Evolutionary conservation across 1,140 invertebrate genomes (phyloP), one percentile per base, ranked within the genome.

Genomic region (Musca domestica): DNA sequence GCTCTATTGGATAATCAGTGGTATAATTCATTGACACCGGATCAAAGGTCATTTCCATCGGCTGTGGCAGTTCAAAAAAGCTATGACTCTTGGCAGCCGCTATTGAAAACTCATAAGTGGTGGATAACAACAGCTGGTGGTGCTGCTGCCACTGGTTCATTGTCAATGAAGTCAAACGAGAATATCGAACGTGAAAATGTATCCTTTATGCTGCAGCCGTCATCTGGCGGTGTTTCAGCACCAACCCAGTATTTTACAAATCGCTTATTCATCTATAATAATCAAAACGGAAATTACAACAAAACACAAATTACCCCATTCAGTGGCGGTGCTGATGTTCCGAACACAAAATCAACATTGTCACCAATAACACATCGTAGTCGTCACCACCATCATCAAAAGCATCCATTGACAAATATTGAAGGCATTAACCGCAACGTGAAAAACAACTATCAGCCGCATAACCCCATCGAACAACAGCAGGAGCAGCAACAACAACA

Each of bases 131-230:
- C 61, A 64, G 12, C 23, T 6, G 52, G 3, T 20, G 22, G 30
- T 34, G 20, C n/a, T 30, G 12, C 27, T 41, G 14, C 14, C 25
- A 17, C 48, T 66, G 23, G 20, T 72, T 67, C 70, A 73, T 48
- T 78, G 76, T 74, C 74, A 74, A 51, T 77, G 63, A 73, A 74
- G 70, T 23, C 49, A 71, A 34, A 0, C 69, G 68, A 34, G 30
- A 56, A 70, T 23, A 15, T 66, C 10, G 23, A 20, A 58, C 7
- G n/a, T 22, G 22, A 51, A 51, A 19, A 51, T 51, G 4, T 22
- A 61, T 25, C 19, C 56, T 17, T 17, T 23, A 6, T 46, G 51
- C 49, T 23, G 34, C 27, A n/a, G 27, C n/a, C 9, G 25, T 7
- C 2, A 19, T n/a, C 34, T 41, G 34, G 10, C 12, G 34, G 2